phyloP scores from a whole-genome alignment of 2,797 vertebrate genomes.

The Sebastes hopkinsi region DNA sequence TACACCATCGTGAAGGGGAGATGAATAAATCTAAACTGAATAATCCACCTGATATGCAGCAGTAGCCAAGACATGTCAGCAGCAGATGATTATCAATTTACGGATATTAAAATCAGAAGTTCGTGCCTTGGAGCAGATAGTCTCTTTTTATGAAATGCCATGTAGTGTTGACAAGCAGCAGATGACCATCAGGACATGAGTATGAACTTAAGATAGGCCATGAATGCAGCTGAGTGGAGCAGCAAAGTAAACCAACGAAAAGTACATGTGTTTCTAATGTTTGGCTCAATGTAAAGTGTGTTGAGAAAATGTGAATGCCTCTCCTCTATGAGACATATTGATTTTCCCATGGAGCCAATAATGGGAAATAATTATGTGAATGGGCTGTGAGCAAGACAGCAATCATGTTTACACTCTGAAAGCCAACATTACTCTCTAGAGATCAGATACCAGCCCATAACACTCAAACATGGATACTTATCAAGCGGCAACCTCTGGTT shows the following conservation, averaged over 20 bases:
- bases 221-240: neutral
- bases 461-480: neutral
- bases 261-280: neutral
- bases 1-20: neutral
- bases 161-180: neutral
- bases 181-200: slow-evolving; percentile 7
- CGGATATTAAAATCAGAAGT: slow-evolving; percentile 43
- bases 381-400: neutral
- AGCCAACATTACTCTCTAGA: neutral
- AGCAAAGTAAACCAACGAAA: neutral
- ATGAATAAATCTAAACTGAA: slow-evolving; percentile 9
- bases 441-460: neutral
- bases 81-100: slow-evolving; percentile 47
- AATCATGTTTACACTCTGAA: neutral
- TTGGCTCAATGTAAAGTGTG: neutral
- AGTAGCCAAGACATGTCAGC: neutral
- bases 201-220: neutral
- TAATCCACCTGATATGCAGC: slow-evolving; percentile 28
- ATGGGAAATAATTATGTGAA: neutral
- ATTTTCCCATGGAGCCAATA: neutral
- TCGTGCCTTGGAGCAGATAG: neutral
- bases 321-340: neutral
- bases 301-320: neutral
- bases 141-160: slow-evolving; percentile 30
- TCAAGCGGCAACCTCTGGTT: no score